Evolutionary conservation across 2,888 invertebrate genomes (phyloP).

Genomic region (Sesia bembeciformis): DNA sequence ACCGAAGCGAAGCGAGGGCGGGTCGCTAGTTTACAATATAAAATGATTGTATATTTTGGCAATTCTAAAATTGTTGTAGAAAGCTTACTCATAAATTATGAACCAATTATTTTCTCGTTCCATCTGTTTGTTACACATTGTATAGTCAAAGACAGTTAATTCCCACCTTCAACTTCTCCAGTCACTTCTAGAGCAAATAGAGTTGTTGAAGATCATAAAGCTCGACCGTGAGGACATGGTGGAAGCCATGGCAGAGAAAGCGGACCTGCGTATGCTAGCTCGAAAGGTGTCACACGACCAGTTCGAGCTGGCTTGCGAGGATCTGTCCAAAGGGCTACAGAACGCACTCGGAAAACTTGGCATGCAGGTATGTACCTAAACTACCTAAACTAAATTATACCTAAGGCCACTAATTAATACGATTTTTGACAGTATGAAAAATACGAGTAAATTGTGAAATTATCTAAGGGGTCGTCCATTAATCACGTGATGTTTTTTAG

Average conservation of each 20-base stretch:
- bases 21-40: no score
- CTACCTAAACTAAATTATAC: background rate
- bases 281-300: constrained; percentile 83
- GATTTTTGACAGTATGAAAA: no score
- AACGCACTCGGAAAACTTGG: constrained; percentile 77
- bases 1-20: no score
- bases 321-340: constrained; percentile 77
- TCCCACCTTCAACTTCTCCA: background rate
- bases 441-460: no score
- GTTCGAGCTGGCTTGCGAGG: constrained; percentile 80
- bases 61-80: no score
- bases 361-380: constrained; percentile 56
- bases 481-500: no score
- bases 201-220: constrained; percentile 78
- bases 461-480: no score
- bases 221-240: constrained; percentile 82
- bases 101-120: no score
- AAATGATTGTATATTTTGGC: no score
- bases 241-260: constrained; percentile 83
- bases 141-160: background rate
- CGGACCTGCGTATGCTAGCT: constrained; percentile 79
- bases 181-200: constrained; percentile 78
- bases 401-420: no score
- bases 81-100: no score
- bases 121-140: no score